Percentiles rank a stretch among this genome's conserved stretches.
Conservation (phyloP, 1,140 invertebrate species). For the Pomacea maculata region DNA sequence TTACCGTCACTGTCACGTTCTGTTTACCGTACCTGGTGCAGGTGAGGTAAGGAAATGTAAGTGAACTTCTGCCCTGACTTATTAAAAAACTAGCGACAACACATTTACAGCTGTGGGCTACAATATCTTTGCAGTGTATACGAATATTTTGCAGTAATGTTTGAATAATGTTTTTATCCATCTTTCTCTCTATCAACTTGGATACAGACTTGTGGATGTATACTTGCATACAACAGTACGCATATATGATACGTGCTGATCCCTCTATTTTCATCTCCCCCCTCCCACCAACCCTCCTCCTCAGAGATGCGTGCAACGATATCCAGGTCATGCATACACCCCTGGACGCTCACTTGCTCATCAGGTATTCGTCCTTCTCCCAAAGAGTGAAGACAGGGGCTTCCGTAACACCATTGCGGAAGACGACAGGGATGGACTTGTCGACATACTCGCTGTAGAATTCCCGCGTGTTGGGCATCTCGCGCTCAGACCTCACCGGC, state of each 20-base stretch:
- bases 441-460: constrained; percentile 56
- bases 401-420: constrained; percentile 45
- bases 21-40: constrained; percentile 52
- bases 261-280: neutral
- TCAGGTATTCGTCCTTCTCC: constrained; percentile 52
- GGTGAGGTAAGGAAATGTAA: neutral
- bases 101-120: too few relatives aligned
- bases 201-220: neutral
- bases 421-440: constrained; percentile 44
- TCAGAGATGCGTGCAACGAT: too few relatives aligned
- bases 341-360: constrained; percentile 46
- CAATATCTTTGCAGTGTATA: neutral
- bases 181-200: neutral
- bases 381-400: constrained; percentile 40
- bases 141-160: neutral
- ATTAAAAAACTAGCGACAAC: too few relatives aligned
- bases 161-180: neutral
- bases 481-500: constrained; percentile 31
- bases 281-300: neutral
- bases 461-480: constrained; percentile 39
- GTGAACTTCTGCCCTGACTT: too few relatives aligned
- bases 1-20: constrained; percentile 54
- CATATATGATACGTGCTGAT: neutral
- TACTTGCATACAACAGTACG: neutral
- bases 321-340: neutral